Conservation (phyloP, 1,140 invertebrate species). For the Conus betulinus region DNA sequence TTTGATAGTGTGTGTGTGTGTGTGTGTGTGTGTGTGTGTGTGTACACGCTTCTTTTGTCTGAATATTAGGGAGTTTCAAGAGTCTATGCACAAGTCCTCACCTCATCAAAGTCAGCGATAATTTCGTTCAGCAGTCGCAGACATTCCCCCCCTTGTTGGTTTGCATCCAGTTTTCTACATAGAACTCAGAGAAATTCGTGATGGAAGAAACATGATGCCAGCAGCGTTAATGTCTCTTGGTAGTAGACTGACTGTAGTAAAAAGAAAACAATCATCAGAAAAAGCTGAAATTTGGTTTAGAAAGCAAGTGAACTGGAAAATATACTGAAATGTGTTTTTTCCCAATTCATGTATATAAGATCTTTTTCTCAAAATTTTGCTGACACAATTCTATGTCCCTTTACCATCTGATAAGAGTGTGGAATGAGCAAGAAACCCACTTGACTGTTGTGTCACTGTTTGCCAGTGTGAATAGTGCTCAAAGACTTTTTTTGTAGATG, state of each 20-base stretch:
- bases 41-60: neutral
- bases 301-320: too few species aligned
- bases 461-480: too few species aligned
- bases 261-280: slow-evolving; percentile 8
- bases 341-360: too few species aligned
- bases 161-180: slow-evolving; percentile 93
- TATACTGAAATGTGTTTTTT: too few species aligned
- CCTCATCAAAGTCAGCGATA: slow-evolving; percentile 95
- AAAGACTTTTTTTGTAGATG: too few species aligned
- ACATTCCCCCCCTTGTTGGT: slow-evolving; percentile 95
- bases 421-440: too few species aligned
- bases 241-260: slow-evolving; percentile 90
- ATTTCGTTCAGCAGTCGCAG: slow-evolving; percentile 97
- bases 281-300: neutral
- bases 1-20: neutral
- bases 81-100: slow-evolving; percentile 35
- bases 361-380: too few species aligned
- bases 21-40: neutral
- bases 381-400: too few species aligned
- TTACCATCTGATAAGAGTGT: too few species aligned
- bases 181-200: slow-evolving; percentile 97
- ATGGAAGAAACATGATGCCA: slow-evolving; percentile 97
- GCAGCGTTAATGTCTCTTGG: slow-evolving; percentile 93
- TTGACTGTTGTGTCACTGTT: too few species aligned
- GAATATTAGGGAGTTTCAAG: neutral